Evolutionary conservation across 2,797 vertebrate species (phyloP).

Genomic region (Rhadinocentrus ornatus): DNA sequence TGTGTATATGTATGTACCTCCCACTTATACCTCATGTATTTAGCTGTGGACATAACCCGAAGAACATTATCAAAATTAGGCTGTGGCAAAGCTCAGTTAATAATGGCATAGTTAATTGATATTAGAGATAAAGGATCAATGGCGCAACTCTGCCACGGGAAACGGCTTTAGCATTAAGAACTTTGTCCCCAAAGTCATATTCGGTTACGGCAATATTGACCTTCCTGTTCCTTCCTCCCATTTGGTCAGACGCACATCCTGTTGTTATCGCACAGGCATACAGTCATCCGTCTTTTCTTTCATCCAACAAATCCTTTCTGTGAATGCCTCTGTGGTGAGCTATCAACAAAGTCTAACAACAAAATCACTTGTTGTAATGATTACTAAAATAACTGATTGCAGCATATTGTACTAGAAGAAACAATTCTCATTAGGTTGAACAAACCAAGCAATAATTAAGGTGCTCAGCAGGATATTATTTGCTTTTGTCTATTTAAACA

Average conservation of each 20-base stretch:
- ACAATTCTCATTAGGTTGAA: neutral
- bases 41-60: conserved; percentile 36
- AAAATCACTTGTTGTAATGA: conserved; percentile 2
- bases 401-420: neutral
- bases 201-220: conserved; percentile 72
- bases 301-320: conserved; percentile 53
- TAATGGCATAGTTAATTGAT: conserved; percentile 73
- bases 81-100: conserved; percentile 63
- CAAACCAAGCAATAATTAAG: neutral
- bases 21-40: neutral
- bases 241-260: conserved; percentile 72
- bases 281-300: conserved; percentile 59
- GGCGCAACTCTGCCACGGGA: conserved; percentile 57
- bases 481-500: neutral
- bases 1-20: conserved; percentile 9
- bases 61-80: conserved; percentile 65
- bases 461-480: neutral
- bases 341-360: conserved; percentile 44
- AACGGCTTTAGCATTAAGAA: conserved; percentile 56
- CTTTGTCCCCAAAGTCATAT: conserved; percentile 72
- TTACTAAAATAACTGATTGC: conserved; percentile 11
- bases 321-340: conserved; percentile 42
- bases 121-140: conserved; percentile 68
- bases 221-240: conserved; percentile 67
- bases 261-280: conserved; percentile 61